Evolutionary conservation across 2,888 invertebrate genomes (phyloP), one percentile per base, ranked within the genome.

Genomic region (Allolobophora icterica): DNA sequence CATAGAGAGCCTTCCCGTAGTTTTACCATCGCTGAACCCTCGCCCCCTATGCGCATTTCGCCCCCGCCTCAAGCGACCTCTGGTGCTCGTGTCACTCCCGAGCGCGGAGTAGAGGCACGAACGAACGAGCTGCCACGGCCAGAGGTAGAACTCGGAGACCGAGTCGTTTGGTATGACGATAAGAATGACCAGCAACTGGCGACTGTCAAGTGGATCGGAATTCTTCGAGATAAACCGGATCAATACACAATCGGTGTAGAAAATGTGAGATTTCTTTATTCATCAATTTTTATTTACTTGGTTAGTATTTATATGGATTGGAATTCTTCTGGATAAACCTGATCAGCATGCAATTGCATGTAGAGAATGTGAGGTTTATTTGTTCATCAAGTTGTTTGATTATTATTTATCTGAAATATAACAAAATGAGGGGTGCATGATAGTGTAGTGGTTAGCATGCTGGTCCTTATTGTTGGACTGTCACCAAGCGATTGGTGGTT

Each of bases 211-310:
- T 89, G 89, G 89, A 89, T 89, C 6, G 42, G 42, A 33, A 33
- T 90, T 35, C 94, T 96, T 38, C 95, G 96, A 8, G 96, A 95
- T 92, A 91, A 89, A 38, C 87, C 89, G 24, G 94, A 95, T 35
- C 95, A 95, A 91, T 95, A 95, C 94, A 96, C 96, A 92, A 96
- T 96, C 90, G 96, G 96, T 38, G 95, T 96, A 6, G 96, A 96
- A 94, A 96, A 96, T 95, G 96, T 96, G 94, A 95, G 96, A 95
- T n/a, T 89, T 33, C 1, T n/a, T 35, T 84, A 21, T 35, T 35
- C 84, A 33, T 84, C 2, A 15, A 84, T 35, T 84, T 84, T 13
- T 42, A 1, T 17, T 52, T 52, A 24, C 2, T 30, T 58, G 2
- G 13, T 24, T 58, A 58, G 2, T 13, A 58, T 58, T 58, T 58